These are phyloP conservation scores for Psilopogon haemacephalus DNA, from an alignment of 2,113 vertebrate genomes.

Conservation along the genomic window DNA sequence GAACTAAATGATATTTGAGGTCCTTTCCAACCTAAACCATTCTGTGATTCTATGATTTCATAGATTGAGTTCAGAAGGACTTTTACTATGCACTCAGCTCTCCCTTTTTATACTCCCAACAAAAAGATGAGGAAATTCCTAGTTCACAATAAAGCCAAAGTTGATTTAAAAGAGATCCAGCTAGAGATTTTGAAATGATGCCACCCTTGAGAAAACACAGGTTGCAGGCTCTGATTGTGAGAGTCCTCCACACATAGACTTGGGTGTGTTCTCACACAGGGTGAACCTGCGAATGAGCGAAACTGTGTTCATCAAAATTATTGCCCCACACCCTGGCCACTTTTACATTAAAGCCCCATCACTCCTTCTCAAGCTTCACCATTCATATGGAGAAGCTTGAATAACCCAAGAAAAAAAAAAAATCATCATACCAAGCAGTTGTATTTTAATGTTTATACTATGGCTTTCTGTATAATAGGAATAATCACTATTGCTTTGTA, in stretches of 20 bases:
- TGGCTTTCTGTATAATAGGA: slow-evolving; percentile 54
- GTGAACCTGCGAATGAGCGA: background rate
- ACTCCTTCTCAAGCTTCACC: background rate
- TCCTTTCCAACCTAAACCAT: too few relatives aligned
- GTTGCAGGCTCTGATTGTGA: background rate
- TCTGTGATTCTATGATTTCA: too few relatives aligned
- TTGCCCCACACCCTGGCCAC: background rate
- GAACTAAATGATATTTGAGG: too few relatives aligned
- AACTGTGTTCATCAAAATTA: background rate
- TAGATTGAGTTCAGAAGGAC: background rate
- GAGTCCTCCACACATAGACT: background rate
- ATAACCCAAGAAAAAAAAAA: background rate
- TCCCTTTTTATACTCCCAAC: background rate
- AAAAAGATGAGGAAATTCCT: background rate
- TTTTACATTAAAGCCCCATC: background rate
- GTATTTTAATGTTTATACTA: slow-evolving; percentile 45
- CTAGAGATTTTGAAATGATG: background rate
- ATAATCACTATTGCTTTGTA: slow-evolving; percentile 60
- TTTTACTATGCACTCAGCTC: background rate
- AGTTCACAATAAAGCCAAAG: background rate
- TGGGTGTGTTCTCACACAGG: background rate
- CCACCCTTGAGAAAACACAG: background rate
- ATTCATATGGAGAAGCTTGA: background rate
- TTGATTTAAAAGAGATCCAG: background rate
- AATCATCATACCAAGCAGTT: background rate